Conservation (phyloP, 2,113 vertebrate species). For the Rhinichthys klamathensis region DNA sequence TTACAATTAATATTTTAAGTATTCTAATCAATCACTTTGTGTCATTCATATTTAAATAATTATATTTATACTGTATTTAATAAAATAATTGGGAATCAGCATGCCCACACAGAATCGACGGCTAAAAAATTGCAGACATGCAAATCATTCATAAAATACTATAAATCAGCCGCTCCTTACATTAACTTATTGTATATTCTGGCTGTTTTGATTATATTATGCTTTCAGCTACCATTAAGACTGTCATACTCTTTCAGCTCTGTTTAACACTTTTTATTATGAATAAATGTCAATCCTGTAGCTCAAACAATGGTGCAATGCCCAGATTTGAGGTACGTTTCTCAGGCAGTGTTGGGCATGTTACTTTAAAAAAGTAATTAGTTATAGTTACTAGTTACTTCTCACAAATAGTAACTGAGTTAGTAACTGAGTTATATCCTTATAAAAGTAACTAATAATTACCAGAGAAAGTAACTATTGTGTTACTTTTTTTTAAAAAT, state of each 20-base stretch:
- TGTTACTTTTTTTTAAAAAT: no score
- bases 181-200: background rate
- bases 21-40: background rate
- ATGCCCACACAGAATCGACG: background rate
- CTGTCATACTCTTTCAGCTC: background rate
- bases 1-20: background rate
- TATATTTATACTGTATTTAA: background rate
- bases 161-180: background rate
- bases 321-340: background rate
- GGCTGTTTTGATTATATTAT: background rate
- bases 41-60: background rate
- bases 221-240: background rate
- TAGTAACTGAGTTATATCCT: no score
- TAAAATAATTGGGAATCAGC: background rate
- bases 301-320: background rate
- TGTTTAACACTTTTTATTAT: background rate
- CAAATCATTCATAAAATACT: background rate
- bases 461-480: no score
- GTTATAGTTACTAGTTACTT: no score
- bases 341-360: no score
- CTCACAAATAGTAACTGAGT: no score
- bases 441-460: no score
- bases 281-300: background rate
- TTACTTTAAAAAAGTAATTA: no score
- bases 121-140: background rate